phyloP scores from a whole-genome alignment of 2,888 invertebrate species.

The Spilosoma lubricipeda region DNA sequence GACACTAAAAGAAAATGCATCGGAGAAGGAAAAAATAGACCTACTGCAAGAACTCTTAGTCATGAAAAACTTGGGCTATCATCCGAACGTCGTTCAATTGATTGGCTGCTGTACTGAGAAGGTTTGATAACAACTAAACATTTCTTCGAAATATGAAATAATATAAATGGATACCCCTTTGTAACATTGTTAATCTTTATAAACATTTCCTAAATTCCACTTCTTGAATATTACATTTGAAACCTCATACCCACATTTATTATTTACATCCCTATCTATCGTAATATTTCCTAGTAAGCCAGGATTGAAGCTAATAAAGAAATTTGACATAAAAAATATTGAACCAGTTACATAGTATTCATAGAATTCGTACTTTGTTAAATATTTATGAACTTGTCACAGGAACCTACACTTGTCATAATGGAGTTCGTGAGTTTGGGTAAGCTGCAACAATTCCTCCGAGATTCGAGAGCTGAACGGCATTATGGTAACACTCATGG shows the following conservation, averaged over 20 bases:
- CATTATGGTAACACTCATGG: conserved; percentile 93
- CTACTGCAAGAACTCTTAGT: conserved; percentile 95
- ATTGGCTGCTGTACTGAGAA: conserved; percentile 96
- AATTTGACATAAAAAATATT: not conserved
- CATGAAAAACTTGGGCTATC: conserved; percentile 96
- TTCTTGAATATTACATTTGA: not conserved
- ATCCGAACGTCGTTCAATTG: conserved; percentile 95
- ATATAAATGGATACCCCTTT: too few relatives aligned
- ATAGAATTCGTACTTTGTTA: not conserved
- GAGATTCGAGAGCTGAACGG: conserved; percentile 94
- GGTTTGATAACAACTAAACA: conserved; percentile 52
- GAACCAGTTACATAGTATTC: too few relatives aligned
- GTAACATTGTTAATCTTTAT: not conserved
- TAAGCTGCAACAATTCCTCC: conserved; percentile 94
- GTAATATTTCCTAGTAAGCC: too few relatives aligned
- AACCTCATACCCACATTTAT: too few relatives aligned
- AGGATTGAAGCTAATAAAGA: not conserved
- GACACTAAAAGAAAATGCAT: conserved; percentile 96
- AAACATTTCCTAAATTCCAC: not conserved
- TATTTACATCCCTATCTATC: too few relatives aligned
- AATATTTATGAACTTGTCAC: conserved; percentile 25
- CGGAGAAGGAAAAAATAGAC: conserved; percentile 94
- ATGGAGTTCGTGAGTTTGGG: conserved; percentile 96
- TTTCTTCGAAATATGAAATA: not conserved
- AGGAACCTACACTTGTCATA: conserved; percentile 96